Percentiles rank a stretch among this genome's conserved stretches.
Evolutionary conservation across 2,113 vertebrate genomes (phyloP).

Genomic region (Sminthopsis crassicaudata): DNA sequence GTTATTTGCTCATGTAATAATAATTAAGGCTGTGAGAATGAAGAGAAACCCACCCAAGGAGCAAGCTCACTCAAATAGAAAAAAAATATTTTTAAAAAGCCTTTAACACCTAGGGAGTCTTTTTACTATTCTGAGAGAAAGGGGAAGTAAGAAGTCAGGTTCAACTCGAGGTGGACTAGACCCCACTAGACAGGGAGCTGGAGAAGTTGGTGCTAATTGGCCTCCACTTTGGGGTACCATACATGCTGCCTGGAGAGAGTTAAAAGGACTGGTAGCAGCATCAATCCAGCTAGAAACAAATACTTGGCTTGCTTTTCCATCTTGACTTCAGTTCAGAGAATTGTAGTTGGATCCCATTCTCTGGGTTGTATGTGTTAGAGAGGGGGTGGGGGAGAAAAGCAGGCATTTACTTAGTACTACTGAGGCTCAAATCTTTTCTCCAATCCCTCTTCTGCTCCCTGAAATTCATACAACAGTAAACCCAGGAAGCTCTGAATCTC

Average conservation of each 20-base stretch:
- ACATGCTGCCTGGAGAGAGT: background rate
- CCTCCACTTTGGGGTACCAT: background rate
- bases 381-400: background rate
- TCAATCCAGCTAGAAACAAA: background rate
- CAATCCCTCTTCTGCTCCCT: background rate
- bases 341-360: background rate
- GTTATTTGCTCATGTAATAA: constrained; percentile 69
- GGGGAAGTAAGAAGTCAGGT: background rate
- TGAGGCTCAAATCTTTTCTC: background rate
- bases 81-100: background rate
- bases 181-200: background rate
- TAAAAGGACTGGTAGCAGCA: background rate
- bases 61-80: constrained; percentile 21
- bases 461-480: background rate
- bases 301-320: background rate
- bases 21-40: constrained; percentile 70
- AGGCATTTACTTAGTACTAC: background rate
- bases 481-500: background rate
- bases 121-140: background rate
- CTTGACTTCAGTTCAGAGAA: background rate
- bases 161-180: background rate
- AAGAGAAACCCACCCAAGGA: constrained; percentile 63
- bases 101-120: background rate
- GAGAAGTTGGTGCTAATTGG: background rate
- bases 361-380: background rate